Base-by-base conservation (phyloP, 1,140 invertebrate genomes). In the Drosophila trapezifrons region DNA sequence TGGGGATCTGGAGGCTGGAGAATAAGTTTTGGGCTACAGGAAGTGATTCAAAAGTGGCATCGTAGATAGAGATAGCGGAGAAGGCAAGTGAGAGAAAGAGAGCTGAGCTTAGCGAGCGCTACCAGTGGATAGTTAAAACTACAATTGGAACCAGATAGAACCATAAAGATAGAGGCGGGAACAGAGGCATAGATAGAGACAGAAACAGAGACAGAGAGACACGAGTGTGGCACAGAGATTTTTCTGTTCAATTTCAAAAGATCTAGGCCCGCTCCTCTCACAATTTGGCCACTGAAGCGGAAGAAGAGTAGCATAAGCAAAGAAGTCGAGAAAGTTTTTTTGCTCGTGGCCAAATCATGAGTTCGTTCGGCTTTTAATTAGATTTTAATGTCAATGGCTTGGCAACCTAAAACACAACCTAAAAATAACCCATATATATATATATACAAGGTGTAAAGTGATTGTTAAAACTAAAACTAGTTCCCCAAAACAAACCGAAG, bases 91-190 rank as follows among this genome's bases (percentile, higher is more conserved):
- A 66, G 43, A 52, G 32, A 35, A n/a, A 37, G n/a, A 59, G 29
- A 35, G 29, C 18, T 52, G 49, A 67, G 57, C 45, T 45, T 57
- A 73, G 63, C 52, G 71, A 80, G 76, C 63, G 72, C 74, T 76
- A 76, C 74, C 18, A 69, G 73, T 75, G 59, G 71, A 63, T 75
- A 80, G 78, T 46, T 65, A 56, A 78, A 60, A 65, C 78, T 80
- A 81, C 78, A 57, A 35, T 58, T 47, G 15, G 51, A 76, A 64
- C 74, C 17, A 46, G 43, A 76, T 49, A 47, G 35, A 35, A 35
- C 13, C 29, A 42, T 35, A 57, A 20, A 69, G 55, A 52, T 7
- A 45, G 63, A 59, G 29, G 13, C 1, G 18, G 57, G 22, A 27
- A 46, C 29, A 76, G 62, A 45, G 38, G 43, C 35, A 60, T 22